Conservation (phyloP, 2,113 vertebrate genomes). For the Aplodontia rufa region DNA sequence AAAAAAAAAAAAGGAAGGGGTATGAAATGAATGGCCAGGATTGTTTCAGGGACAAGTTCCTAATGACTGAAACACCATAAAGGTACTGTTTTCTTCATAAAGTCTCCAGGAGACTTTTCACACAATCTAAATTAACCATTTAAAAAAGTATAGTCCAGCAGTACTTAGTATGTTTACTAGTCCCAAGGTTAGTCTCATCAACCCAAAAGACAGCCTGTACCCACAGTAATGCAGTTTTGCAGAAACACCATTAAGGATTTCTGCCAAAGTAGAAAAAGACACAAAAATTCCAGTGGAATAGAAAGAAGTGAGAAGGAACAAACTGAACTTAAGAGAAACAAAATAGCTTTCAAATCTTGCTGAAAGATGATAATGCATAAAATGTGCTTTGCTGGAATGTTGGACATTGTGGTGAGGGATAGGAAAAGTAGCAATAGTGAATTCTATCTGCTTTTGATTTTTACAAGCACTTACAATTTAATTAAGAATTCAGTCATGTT, state of each 20-base stretch:
- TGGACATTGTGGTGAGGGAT: not conserved
- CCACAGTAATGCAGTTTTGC: not conserved
- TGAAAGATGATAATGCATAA: not conserved
- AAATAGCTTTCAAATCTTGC: not conserved
- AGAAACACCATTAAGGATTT: slow-evolving; percentile 32
- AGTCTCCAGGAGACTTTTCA: not conserved
- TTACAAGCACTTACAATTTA: not conserved
- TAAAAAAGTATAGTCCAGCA: slow-evolving; percentile 9
- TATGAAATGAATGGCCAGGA: not conserved
- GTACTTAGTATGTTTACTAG: not conserved
- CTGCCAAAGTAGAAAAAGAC: not conserved
- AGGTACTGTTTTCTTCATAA: not conserved
- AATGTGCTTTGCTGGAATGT: not conserved
- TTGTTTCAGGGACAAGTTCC: not conserved
- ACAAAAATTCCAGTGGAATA: not conserved
- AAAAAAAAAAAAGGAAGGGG: no score
- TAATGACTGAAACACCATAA: not conserved
- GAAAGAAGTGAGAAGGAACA: not conserved
- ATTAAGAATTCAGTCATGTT: not conserved
- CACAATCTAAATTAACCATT: slow-evolving; percentile 12
- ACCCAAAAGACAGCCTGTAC: not conserved
- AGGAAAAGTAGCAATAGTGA: not conserved
- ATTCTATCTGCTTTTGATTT: not conserved
- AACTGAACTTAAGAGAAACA: slow-evolving; percentile 13
- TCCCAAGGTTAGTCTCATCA: not conserved